These are phyloP conservation scores for Aleadryas rufinucha DNA, from an alignment of 2,113 vertebrate genomes.

Conservation along the genomic window DNA sequence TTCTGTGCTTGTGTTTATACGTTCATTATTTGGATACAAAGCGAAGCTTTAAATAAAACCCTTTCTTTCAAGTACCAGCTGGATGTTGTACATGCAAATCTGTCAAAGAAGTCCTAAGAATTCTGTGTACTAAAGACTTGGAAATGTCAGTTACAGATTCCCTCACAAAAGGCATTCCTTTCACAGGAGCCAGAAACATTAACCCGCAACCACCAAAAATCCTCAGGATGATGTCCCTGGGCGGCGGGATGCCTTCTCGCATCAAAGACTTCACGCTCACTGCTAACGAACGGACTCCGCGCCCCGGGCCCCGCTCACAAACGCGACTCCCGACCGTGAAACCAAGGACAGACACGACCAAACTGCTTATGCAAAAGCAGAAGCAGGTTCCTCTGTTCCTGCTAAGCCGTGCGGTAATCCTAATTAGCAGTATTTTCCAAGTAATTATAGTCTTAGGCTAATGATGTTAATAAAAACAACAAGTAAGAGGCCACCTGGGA, in stretches of 20 bases:
- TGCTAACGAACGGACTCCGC: fast-evolving
- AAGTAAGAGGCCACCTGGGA: neutral
- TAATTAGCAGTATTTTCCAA: neutral
- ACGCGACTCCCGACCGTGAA: neutral
- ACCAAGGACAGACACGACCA: neutral
- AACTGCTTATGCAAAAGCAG: neutral
- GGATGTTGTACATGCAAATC: neutral
- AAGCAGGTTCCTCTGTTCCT: neutral
- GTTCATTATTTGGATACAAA: neutral
- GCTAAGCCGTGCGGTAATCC: neutral
- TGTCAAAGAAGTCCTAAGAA: neutral
- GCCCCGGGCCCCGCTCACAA: neutral
- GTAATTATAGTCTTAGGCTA: neutral
- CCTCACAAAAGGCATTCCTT: neutral
- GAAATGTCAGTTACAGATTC: neutral
- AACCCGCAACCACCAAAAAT: neutral
- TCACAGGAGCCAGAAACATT: neutral
- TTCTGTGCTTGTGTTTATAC: neutral
- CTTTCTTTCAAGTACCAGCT: neutral
- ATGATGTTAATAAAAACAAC: neutral
- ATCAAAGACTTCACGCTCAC: neutral
- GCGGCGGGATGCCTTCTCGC: neutral
- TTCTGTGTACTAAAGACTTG: neutral
- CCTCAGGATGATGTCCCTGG: neutral
- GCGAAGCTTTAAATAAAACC: neutral